Evolutionary conservation across 2,888 invertebrate species (phyloP).

Genomic region (Platycheirus rosarum): DNA sequence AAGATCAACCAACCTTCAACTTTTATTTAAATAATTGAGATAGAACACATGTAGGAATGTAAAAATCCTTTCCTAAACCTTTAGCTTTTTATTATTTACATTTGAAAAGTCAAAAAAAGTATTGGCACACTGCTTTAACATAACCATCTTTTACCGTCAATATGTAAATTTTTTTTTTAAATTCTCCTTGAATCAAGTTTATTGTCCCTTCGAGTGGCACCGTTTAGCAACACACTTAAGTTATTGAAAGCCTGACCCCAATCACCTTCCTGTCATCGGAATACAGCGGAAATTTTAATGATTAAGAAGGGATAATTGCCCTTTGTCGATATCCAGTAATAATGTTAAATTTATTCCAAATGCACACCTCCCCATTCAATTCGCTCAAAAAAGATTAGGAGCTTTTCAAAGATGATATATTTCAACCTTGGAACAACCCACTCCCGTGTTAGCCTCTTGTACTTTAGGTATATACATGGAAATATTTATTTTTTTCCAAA

Average conservation of each 20-base stretch:
- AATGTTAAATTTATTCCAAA: slow-evolving; percentile 39
- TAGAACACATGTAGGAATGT: no score
- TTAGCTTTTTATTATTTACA: no score
- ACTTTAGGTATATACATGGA: slow-evolving; percentile 11
- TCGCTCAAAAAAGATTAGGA: background rate
- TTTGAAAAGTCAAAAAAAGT: background rate
- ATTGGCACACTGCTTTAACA: background rate
- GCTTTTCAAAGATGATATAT: slow-evolving; percentile 3
- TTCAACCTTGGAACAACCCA: slow-evolving; percentile 6
- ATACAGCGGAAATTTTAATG: slow-evolving; percentile 48
- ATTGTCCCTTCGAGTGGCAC: background rate
- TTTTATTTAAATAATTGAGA: no score
- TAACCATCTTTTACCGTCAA: background rate
- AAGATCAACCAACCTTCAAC: no score
- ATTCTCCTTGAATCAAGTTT: slow-evolving; percentile 2
- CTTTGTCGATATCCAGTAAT: slow-evolving; percentile 67
- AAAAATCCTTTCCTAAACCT: no score
- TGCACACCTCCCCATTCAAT: background rate
- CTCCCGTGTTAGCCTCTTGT: slow-evolving; percentile 10
- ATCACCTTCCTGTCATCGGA: slow-evolving; percentile 30
- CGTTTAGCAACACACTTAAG: slow-evolving; percentile 16
- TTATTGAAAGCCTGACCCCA: slow-evolving; percentile 38
- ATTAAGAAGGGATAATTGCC: slow-evolving; percentile 63
- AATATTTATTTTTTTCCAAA: background rate
- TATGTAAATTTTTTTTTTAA: background rate